Base-by-base conservation (phyloP, 2,797 vertebrate genomes). In the Catharus ustulatus region DNA sequence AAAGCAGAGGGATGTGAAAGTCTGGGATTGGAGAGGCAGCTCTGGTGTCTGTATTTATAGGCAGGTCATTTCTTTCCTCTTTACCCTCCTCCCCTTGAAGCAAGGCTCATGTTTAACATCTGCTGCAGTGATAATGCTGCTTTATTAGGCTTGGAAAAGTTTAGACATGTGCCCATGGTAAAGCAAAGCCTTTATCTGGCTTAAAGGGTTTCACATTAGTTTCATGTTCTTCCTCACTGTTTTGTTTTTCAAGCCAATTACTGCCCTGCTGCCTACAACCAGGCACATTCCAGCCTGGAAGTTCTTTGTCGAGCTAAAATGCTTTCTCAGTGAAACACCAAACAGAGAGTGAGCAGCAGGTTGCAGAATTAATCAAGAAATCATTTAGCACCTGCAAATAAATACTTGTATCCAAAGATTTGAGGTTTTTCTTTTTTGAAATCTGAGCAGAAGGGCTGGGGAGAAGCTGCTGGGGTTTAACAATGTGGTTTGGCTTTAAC, bases 311-410 rank as follows among this genome's bases (percentile, higher is more conserved):
- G 16, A 89, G 59, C 82, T 89, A 10, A 81, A 90, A 80, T 18
- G 17, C 38, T 72, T 84, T 45, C 43, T 46, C 36, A 0, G 2
- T 27, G 83, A 84, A 94, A 83, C 1, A 6, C 82, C 66, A 79
- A 93, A 67, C 45, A 83, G 87, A 84, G 83, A 87, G 78, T 21
- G 89, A 95, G 85, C 75, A 93, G 90, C 90, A 90, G 91, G 90
- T 77, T 95, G 80, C 77, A 92, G 89, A 94, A 90, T 91, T 93
- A 94, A 95, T 94, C 95, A 93, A 87, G 83, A 92, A 94, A 91
- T 92, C 90, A 77, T 87, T 92, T 89, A 84, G 63, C 68, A 87
- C 72, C 90, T 92, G 48, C 57, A 85, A 94, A 95, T 87, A 95
- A 94, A 93, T 92, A 86, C 75, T 87, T 84, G 38, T 79, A 48